Evolutionary conservation across 1,140 invertebrate genomes (phyloP), one percentile per base, ranked within the genome.

Genomic region (Ctenoplectra terminalis): DNA sequence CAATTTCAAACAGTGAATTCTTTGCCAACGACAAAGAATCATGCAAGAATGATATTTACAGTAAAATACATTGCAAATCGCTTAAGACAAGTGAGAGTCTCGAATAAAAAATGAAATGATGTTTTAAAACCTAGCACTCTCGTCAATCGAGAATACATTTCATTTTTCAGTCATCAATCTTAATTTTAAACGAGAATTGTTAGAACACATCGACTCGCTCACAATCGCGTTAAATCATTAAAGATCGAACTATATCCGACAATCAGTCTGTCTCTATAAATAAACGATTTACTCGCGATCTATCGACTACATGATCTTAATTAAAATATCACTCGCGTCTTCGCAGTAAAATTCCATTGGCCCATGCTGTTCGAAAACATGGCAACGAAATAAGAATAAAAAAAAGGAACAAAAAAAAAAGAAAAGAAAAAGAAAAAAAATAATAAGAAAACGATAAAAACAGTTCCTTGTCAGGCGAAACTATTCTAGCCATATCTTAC

Each of bases 41-140:
- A n/a, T 34, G 20, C 8, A 17, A 31, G 43, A 29, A 67, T 67
- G 26, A 67, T 48, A 67, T 69, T 50, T n/a, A n/a, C 29, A 26
- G 20, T 29, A 46, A 46, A 31, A 48, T 5, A 40, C 6, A 63
- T 23, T 60, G 31, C 31, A 23, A 60, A 20, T 67, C 64, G 64
- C 20, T 17, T 23, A 8, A 3, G 46, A 69, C 20, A 50, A 69
- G 34, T 8, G 29, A 69, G 20, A 34, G 29, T 69, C 5, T 64
- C 7, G 37, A 64, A 64, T 43, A 34, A 69, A 69, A 69, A 69
- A 69, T 69, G 66, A 69, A 69, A 69, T 50, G 66, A 31, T n/a
- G 66, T 50, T 50, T 13, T 20, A 26, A 26, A 11, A 17, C 4
- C 31, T 20, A 1, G 20, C 0, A 23, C 2, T 2, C 23, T 50